Evolutionary conservation across 2,888 invertebrate genomes (phyloP).

Genomic region (Embidobia sp.): DNA sequence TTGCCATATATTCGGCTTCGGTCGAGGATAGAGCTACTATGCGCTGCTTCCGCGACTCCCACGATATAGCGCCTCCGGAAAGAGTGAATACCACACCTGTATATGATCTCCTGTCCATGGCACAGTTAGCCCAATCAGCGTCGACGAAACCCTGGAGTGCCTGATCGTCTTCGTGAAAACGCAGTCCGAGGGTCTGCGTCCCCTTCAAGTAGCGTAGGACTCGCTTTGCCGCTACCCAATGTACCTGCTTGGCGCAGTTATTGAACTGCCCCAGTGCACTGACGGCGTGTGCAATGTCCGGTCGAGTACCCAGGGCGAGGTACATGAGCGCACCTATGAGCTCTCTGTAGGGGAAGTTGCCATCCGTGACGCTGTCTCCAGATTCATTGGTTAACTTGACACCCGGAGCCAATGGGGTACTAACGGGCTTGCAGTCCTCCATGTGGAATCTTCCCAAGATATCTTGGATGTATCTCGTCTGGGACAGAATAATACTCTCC

Average conservation of each 20-base stretch:
- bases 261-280: background rate
- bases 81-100: conserved; percentile 52
- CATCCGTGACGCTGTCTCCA: background rate
- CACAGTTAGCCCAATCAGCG: conserved; percentile 29
- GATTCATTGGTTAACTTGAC: background rate
- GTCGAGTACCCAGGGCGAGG: background rate
- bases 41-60: conserved; percentile 55
- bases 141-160: conserved; percentile 1
- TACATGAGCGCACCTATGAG: background rate
- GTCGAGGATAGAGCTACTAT: background rate
- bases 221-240: background rate
- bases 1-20: background rate
- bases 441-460: background rate
- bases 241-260: background rate
- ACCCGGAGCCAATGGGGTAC: background rate
- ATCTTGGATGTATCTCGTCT: background rate
- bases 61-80: conserved; percentile 33
- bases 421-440: background rate
- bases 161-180: background rate
- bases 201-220: background rate
- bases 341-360: background rate
- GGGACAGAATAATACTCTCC: background rate
- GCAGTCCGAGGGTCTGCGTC: background rate
- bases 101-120: conserved; percentile 38
- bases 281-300: background rate